These are phyloP conservation scores for Mesoclemmys tuberculata DNA, from an alignment of 2,113 vertebrate genomes.

Conservation along the genomic window DNA sequence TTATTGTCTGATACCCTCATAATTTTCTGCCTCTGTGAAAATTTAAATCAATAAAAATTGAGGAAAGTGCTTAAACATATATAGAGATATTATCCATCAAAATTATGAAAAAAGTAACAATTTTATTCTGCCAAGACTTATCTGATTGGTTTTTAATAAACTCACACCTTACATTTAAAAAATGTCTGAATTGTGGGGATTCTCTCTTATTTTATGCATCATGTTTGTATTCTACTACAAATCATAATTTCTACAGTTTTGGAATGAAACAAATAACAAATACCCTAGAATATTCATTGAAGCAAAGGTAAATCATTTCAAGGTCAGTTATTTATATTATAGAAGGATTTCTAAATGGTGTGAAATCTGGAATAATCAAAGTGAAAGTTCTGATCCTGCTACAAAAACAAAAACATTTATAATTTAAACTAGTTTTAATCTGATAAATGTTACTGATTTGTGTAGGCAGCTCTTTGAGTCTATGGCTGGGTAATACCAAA, in stretches of 20 bases:
- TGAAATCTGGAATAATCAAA: conserved; percentile 48
- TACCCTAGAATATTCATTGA: too few relatives aligned
- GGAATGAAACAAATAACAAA: not conserved
- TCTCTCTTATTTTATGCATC: not conserved
- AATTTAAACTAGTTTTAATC: conserved; percentile 23
- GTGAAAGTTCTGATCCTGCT: conserved; percentile 20
- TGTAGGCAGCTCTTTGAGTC: conserved; percentile 21
- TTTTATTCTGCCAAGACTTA: not conserved
- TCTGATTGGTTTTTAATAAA: not conserved
- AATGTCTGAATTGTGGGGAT: fast-evolving
- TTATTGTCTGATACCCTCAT: not conserved
- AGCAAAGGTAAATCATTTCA: not conserved
- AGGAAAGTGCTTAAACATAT: not conserved
- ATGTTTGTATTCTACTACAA: fast-evolving
- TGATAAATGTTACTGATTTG: conserved; percentile 54
- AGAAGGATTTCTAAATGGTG: not conserved
- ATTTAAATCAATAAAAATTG: not conserved
- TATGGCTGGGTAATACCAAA: conserved; percentile 59
- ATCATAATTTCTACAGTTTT: not conserved
- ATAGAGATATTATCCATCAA: not conserved
- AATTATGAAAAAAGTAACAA: not conserved
- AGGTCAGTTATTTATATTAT: not conserved
- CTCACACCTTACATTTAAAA: not conserved
- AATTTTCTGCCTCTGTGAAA: not conserved
- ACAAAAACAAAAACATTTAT: conserved; percentile 43